Percentiles rank a stretch among this genome's conserved stretches.
phyloP scores from a whole-genome alignment of 2,888 invertebrate genomes.

The Pammene fasciana region DNA sequence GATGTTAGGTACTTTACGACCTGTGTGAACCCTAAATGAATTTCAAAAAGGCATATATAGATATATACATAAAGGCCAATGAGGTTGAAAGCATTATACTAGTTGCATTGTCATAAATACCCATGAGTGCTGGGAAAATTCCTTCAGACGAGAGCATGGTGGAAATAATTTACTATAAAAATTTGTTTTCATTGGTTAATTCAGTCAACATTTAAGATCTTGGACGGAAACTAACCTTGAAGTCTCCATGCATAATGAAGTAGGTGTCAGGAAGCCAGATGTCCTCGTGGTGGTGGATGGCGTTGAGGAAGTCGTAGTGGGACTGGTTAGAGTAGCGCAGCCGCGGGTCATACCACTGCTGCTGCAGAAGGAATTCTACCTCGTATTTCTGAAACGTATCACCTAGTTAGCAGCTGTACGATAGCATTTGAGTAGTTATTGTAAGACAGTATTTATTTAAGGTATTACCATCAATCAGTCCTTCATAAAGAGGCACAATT shows the following conservation, averaged over 20 bases:
- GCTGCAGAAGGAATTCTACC: conserved; percentile 96
- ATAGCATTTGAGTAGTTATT: not conserved
- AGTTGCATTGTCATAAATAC: conserved; percentile 71
- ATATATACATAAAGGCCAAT: conserved; percentile 65
- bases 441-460: not conserved
- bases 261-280: conserved; percentile 98
- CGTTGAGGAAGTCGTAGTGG: conserved; percentile 94
- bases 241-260: conserved; percentile 98
- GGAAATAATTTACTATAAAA: conserved; percentile 60
- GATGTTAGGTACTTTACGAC: conserved; percentile 31
- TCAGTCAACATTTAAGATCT: conserved; percentile 13
- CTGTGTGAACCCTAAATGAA: conserved; percentile 39
- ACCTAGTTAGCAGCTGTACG: conserved; percentile 12
- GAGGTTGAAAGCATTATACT: conserved; percentile 55
- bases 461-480: not conserved
- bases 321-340: conserved; percentile 94
- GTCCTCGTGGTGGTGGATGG: conserved; percentile 95
- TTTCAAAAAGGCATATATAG: conserved; percentile 62
- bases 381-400: conserved; percentile 92
- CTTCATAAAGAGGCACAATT: not conserved
- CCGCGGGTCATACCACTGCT: conserved; percentile 96
- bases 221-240: conserved; percentile 83
- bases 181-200: conserved; percentile 32
- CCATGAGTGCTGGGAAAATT: conserved; percentile 73
- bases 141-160: conserved; percentile 71